Evolutionary conservation across 64 coral and sea anemone species (phyloP), one percentile per base, ranked within the genome.

Genomic region (Stichodactyla mertensii): DNA sequence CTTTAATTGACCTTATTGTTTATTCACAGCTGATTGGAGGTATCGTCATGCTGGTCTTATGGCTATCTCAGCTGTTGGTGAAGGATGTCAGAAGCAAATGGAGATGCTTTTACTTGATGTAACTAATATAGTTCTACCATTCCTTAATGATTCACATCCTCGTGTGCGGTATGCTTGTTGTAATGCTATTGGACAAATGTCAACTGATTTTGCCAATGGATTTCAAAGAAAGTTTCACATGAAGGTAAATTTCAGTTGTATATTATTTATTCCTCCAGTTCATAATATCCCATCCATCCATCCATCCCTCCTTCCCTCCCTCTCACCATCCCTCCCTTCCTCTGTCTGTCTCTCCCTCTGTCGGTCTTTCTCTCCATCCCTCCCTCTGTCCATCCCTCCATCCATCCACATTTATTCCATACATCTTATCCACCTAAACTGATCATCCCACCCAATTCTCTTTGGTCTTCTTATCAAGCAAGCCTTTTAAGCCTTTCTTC

Each of bases 71-170:
- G 96, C 96, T 22, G 91, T 98, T 19, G 96, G 96, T 27, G 96
- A 98, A 90, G 96, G 96, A 0, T 98, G 96, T 88, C 91, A 98
- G 56, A 98, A 94, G 55, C 96, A 98, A 67, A 98, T 98, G 96
- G 90, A 94, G 56, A 80, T 87, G 22, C 77, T 98, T 59, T 80
- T 98, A 6, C 80, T 77, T 16, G 90, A 94, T 51, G 89, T 98
- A 28, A 87, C 93, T 1, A 85, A 85, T 83, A 87, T 89, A 53
- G 89, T 98, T 15, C 86, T 98, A 51, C 96, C 96, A 7, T 98
- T 98, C 82, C 82, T 98, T 56, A 90, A 84, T 20, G 96, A 98
- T 77, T 52, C 79, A 57, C 95, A 98, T 61, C 95, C 95, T 54
- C 92, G 95, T 58, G 95, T 98, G 10, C 64, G 95, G 62, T 98